phyloP scores from a whole-genome alignment of 2,888 invertebrate species.

The Acheta domesticus region DNA sequence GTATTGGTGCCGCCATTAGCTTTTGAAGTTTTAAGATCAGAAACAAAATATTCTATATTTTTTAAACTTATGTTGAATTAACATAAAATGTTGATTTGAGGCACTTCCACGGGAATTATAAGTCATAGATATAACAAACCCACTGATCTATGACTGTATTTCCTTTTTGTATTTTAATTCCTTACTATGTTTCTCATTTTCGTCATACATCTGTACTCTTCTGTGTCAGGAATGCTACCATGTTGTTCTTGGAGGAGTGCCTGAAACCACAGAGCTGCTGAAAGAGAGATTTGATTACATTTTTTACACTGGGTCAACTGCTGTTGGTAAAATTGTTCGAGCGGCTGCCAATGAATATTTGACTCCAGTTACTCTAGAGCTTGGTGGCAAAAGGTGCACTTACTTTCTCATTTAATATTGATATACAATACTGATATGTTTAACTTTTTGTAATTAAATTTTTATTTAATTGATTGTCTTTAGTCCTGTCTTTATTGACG shows the following conservation, averaged over 20 bases:
- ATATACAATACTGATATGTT: too few species aligned
- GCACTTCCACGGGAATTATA: too few species aligned
- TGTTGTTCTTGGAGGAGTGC: conserved; percentile 76
- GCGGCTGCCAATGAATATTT: conserved; percentile 84
- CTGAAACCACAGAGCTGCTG: conserved; percentile 80
- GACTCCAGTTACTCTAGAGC: conserved; percentile 89
- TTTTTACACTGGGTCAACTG: conserved; percentile 87
- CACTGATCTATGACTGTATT: too few species aligned
- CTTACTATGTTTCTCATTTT: neutral
- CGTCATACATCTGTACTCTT: neutral
- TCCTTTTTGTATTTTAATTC: too few species aligned
- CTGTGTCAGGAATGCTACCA: conserved; percentile 69
- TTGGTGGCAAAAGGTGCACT: conserved; percentile 74
- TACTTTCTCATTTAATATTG: neutral
- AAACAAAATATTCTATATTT: too few species aligned
- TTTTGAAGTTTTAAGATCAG: too few species aligned
- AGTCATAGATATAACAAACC: too few species aligned
- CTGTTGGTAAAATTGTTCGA: conserved; percentile 84
- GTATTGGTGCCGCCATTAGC: too few species aligned
- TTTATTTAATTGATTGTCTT: conserved; percentile 21
- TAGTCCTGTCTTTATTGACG: conserved; percentile 90
- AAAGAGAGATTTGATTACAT: conserved; percentile 92
- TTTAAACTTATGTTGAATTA: too few species aligned
- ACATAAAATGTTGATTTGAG: too few species aligned
- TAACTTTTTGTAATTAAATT: too few species aligned